Conservation (phyloP, 2,888 invertebrate genomes). For the Drosophila picticornis region DNA sequence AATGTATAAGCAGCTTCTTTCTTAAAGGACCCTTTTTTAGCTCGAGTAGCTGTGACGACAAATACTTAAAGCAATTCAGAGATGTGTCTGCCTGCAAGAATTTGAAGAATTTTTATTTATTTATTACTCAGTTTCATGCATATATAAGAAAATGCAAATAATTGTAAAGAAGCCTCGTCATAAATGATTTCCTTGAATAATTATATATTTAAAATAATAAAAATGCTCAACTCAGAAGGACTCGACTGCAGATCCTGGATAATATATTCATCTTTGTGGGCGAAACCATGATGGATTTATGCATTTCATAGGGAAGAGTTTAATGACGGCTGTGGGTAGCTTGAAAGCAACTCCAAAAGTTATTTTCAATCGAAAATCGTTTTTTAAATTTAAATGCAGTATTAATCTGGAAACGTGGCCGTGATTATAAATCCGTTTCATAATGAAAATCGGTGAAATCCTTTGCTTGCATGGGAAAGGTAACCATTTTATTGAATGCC, state of each 20-base stretch:
- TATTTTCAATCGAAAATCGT: not conserved
- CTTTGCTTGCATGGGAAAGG: conserved; percentile 7
- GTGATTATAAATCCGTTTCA: conserved; percentile 2
- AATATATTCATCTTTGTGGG: not conserved
- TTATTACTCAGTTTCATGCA: not conserved
- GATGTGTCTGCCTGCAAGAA: not conserved
- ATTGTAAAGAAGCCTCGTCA: not conserved
- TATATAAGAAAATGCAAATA: not conserved
- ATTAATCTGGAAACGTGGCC: not conserved
- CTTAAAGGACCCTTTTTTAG: not conserved
- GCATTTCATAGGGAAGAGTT: not conserved
- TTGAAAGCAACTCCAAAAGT: not conserved
- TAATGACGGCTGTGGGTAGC: not conserved
- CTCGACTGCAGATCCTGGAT: not conserved
- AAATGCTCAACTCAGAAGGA: not conserved
- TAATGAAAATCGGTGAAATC: conserved; percentile 1
- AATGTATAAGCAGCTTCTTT: not conserved
- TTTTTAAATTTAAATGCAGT: not conserved
- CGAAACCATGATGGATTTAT: not conserved
- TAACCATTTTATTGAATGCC: conserved; percentile 21
- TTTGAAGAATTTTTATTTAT: not conserved
- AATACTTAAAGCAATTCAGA: not conserved
- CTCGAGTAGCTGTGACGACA: no score
- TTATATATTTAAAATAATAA: not conserved
- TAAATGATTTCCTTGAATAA: not conserved